Evolutionary conservation across 2,888 invertebrate genomes (phyloP).

Genomic region (Pachydiplax longipennis): DNA sequence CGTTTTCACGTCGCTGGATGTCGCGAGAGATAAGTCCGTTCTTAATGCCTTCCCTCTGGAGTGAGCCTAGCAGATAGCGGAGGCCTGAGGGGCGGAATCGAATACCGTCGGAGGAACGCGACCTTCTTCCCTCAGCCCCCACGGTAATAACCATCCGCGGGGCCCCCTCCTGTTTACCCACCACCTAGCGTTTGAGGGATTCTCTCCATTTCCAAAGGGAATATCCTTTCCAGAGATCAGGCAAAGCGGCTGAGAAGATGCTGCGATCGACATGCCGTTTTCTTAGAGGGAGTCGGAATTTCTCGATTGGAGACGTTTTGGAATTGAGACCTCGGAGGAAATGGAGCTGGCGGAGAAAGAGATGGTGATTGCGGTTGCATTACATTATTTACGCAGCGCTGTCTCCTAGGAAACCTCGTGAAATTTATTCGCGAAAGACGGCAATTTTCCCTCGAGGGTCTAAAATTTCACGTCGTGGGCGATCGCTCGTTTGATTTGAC

Average conservation of each 20-base stretch:
- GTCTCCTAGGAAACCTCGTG: background rate
- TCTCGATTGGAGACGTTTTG: background rate
- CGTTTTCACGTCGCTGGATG: background rate
- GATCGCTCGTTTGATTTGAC: too few relatives aligned
- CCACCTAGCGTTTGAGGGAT: too few relatives aligned
- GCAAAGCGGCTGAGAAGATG: background rate
- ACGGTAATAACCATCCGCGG: background rate
- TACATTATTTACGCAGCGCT: too few relatives aligned
- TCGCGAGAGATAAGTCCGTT: background rate
- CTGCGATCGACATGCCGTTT: background rate
- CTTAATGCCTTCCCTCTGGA: background rate
- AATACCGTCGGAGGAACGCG: background rate
- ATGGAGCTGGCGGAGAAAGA: background rate
- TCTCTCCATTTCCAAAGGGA: background rate
- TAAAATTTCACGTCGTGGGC: too few relatives aligned
- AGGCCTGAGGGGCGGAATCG: background rate
- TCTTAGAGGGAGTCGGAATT: background rate
- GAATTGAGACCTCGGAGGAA: background rate
- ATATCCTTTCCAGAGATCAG: background rate
- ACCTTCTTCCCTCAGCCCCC: background rate
- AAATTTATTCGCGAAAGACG: too few relatives aligned
- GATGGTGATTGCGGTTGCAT: background rate
- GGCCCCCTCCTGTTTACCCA: background rate
- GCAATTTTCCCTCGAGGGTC: too few relatives aligned
- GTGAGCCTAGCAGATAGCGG: background rate